Evolutionary conservation across 2,888 invertebrate genomes (phyloP).

Genomic region (Paralinhomoeus sp.): DNA sequence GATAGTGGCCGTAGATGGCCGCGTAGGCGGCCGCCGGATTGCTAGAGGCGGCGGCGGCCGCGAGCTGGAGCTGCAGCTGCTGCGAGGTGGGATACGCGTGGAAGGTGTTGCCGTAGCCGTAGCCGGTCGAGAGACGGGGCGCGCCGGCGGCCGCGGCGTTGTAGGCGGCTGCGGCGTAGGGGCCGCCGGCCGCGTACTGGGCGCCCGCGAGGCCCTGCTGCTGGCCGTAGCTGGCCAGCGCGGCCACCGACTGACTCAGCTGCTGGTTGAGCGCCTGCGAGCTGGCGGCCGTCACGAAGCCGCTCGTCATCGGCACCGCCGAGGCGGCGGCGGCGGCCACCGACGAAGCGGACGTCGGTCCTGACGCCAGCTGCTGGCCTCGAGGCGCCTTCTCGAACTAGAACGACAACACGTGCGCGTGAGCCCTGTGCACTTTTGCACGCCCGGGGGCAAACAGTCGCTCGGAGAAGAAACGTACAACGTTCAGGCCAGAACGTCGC

Average conservation of each 20-base stretch:
- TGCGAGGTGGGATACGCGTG: background rate
- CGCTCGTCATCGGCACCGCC: background rate
- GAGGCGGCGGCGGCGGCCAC: background rate
- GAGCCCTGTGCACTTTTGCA: no score
- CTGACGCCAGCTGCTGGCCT: background rate
- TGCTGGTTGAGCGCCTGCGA: background rate
- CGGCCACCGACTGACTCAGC: conserved; percentile 2
- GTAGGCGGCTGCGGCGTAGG: background rate
- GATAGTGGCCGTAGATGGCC: background rate
- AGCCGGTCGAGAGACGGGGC: background rate
- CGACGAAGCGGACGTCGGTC: background rate
- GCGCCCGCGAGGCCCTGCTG: background rate
- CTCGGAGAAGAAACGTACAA: no score
- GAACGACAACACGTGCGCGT: no score
- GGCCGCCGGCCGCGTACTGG: background rate
- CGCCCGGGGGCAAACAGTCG: no score
- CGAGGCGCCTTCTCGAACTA: conserved; percentile 6
- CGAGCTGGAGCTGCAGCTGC: background rate
- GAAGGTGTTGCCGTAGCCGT: background rate
- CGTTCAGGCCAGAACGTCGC: no score
- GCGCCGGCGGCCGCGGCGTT: background rate
- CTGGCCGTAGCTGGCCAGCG: background rate
- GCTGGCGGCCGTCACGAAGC: background rate
- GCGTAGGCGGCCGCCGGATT: background rate
- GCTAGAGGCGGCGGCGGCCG: background rate